Evolutionary conservation across 2,113 vertebrate species (phyloP).

Genomic region (Pluvianellus socialis): DNA sequence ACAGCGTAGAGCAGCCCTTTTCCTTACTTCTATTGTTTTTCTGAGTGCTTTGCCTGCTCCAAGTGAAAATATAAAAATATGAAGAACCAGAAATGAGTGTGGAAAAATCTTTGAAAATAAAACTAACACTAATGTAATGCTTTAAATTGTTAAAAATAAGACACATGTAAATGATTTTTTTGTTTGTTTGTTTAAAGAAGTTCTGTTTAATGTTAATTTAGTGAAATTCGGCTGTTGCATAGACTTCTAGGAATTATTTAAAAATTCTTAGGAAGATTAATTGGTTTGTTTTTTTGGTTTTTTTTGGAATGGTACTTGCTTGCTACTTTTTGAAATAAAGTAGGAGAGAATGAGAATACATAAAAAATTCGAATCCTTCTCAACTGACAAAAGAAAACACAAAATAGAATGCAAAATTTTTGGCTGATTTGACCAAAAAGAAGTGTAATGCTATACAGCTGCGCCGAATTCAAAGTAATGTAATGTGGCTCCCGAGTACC

Average conservation of each 20-base stretch:
- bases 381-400: neutral
- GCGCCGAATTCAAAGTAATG: neutral
- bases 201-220: constrained; percentile 47
- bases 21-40: neutral
- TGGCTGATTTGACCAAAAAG: neutral
- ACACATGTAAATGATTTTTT: constrained; percentile 50
- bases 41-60: neutral
- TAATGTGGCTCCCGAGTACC: rapidly evolving
- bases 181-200: constrained; percentile 40
- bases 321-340: constrained; percentile 44
- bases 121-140: neutral
- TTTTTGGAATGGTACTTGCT: constrained; percentile 19
- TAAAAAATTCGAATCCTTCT: neutral
- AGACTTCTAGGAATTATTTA: constrained; percentile 59
- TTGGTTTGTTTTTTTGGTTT: constrained; percentile 32
- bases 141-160: constrained; percentile 46
- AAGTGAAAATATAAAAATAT: neutral
- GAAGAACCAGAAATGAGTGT: constrained; percentile 2
- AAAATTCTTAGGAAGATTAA: constrained; percentile 54
- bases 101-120: constrained; percentile 12
- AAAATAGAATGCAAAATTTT: neutral
- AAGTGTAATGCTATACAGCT: neutral
- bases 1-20: neutral
- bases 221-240: constrained; percentile 25
- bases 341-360: neutral